Percentiles rank a stretch among this genome's conserved stretches.
phyloP scores from a whole-genome alignment of 2,113 vertebrate genomes.

The Brachyhypopomus occidentalis region DNA sequence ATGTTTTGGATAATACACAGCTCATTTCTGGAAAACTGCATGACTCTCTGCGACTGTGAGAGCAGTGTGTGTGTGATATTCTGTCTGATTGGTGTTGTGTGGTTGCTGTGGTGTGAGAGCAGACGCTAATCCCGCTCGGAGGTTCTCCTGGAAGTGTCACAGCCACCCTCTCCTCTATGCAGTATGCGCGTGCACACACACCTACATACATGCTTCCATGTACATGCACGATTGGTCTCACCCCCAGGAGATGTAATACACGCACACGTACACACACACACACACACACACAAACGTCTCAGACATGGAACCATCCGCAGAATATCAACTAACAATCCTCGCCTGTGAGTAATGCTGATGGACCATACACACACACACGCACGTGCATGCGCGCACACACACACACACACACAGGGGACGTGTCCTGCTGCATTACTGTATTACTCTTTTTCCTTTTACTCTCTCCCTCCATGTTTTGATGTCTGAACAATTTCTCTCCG shows the following conservation, averaged over 20 bases:
- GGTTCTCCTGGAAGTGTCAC: slow-evolving; percentile 1
- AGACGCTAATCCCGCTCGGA: slow-evolving; percentile 18
- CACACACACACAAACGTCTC: slow-evolving; percentile 45
- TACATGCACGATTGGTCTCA: too few relatives aligned
- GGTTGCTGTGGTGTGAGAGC: background rate
- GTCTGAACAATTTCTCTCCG: background rate
- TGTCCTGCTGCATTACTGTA: background rate
- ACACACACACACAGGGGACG: slow-evolving; percentile 12
- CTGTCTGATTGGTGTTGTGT: background rate
- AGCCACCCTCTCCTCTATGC: slow-evolving; percentile 37
- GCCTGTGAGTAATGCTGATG: slow-evolving; percentile 38
- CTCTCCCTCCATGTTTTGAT: background rate
- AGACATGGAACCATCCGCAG: slow-evolving; percentile 52
- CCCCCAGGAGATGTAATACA: background rate
- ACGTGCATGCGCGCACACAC: slow-evolving; percentile 12
- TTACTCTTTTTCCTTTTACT: slow-evolving; percentile 17
- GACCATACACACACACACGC: slow-evolving; percentile 32
- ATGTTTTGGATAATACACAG: background rate
- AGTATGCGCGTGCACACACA: background rate
- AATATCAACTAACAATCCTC: slow-evolving; percentile 60
- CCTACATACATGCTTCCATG: too few relatives aligned
- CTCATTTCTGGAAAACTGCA: background rate
- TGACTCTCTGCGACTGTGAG: background rate
- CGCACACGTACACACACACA: slow-evolving; percentile 31
- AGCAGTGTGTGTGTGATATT: slow-evolving; percentile 13